Evolutionary conservation across 1,140 invertebrate species (phyloP).

Genomic region (Zaprionus africanus): DNA sequence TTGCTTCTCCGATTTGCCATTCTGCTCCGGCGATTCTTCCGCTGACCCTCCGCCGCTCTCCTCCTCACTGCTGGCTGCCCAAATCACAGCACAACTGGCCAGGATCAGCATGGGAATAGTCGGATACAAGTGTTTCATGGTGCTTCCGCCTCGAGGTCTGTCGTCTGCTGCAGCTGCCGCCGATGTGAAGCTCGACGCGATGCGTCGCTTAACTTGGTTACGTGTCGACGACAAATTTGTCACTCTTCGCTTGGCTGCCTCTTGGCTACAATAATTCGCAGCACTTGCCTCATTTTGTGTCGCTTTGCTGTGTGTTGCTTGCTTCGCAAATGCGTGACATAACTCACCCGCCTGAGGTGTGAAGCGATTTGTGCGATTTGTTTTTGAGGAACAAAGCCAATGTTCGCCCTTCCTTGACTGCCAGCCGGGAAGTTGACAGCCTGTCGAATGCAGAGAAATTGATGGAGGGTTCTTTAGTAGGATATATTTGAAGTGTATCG

Average conservation of each 20-base stretch:
- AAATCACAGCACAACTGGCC: slow-evolving; percentile 26
- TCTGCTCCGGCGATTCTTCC: neutral
- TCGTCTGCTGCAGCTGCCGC: slow-evolving; percentile 27
- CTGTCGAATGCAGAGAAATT: neutral
- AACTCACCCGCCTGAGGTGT: slow-evolving; percentile 39
- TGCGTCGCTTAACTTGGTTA: slow-evolving; percentile 27
- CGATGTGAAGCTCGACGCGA: slow-evolving; percentile 41
- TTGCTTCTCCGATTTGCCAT: slow-evolving; percentile 18
- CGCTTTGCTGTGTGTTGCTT: slow-evolving; percentile 15
- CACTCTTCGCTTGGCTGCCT: slow-evolving; percentile 51
- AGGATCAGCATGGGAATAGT: slow-evolving; percentile 23
- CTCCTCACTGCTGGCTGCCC: slow-evolving; percentile 36
- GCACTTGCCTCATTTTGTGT: slow-evolving; percentile 31
- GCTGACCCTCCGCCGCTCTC: neutral
- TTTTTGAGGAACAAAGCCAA: slow-evolving; percentile 13
- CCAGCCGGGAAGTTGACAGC: neutral
- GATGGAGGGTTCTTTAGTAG: neutral
- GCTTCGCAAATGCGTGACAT: slow-evolving; percentile 53
- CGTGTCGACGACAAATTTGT: slow-evolving; percentile 31
- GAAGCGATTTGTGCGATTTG: slow-evolving; percentile 26
- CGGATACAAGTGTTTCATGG: slow-evolving; percentile 50
- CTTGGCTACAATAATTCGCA: slow-evolving; percentile 57
- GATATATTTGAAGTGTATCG: neutral
- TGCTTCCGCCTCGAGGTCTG: slow-evolving; percentile 44
- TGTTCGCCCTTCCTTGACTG: neutral